Conservation (phyloP, 2,888 invertebrate genomes). For the Rhogogaster chlorosoma region DNA sequence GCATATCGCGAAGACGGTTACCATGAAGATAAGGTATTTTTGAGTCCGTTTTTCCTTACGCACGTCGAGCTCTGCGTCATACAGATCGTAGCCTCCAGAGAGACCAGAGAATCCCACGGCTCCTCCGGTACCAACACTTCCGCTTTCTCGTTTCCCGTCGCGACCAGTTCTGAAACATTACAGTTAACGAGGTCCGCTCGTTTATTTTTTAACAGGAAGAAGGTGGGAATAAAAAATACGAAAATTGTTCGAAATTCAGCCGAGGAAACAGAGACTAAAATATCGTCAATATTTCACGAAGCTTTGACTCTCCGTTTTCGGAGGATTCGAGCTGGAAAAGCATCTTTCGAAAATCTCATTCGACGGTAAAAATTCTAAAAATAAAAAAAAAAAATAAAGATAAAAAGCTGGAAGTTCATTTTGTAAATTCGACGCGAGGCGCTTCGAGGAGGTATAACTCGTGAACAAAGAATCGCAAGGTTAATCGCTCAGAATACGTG, state of each 20-base stretch:
- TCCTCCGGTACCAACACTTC: slow-evolving; percentile 52
- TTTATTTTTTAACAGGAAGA: neutral
- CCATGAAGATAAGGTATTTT: slow-evolving; percentile 84
- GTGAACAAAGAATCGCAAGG: too few relatives aligned
- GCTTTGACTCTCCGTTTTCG: neutral
- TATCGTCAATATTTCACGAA: neutral
- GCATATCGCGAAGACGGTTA: slow-evolving; percentile 83
- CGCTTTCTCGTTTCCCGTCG: slow-evolving; percentile 59
- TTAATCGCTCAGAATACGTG: too few relatives aligned
- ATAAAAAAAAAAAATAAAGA: too few relatives aligned
- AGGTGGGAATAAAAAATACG: neutral
- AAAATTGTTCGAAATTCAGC: neutral
- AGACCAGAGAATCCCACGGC: slow-evolving; percentile 57
- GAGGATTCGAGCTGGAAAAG: neutral
- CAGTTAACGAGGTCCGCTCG: neutral
- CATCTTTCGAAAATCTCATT: neutral
- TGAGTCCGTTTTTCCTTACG: slow-evolving; percentile 84
- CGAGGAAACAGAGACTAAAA: too few relatives aligned
- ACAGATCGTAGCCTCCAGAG: slow-evolving; percentile 77
- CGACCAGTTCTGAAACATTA: slow-evolving; percentile 58
- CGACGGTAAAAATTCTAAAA: too few relatives aligned
- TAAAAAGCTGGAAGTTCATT: neutral
- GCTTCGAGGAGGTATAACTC: too few relatives aligned
- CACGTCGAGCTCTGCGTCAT: slow-evolving; percentile 81
- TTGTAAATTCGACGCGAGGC: neutral